phyloP scores from a whole-genome alignment of 2,797 vertebrate species.

The Amblyraja radiata region DNA sequence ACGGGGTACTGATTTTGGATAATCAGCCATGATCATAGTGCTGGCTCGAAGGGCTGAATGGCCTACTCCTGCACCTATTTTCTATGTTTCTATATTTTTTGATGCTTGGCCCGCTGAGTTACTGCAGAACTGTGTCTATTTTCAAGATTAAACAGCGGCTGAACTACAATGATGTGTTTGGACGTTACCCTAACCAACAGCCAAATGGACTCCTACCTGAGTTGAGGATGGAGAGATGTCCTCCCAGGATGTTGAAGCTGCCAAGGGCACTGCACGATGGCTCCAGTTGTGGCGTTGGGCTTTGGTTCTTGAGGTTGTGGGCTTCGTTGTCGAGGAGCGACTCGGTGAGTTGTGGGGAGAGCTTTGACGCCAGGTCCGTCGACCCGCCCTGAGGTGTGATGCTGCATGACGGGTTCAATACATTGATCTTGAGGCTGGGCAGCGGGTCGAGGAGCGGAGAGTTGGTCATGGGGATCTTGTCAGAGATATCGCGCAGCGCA shows the following conservation, averaged over 20 bases:
- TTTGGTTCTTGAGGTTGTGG: slow-evolving; percentile 83
- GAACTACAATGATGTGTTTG: too few relatives aligned
- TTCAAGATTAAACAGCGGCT: too few relatives aligned
- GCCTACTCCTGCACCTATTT: too few relatives aligned
- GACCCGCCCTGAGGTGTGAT: slow-evolving; percentile 90
- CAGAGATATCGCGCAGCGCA: slow-evolving; percentile 86
- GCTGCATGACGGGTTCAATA: slow-evolving; percentile 83
- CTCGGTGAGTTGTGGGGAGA: slow-evolving; percentile 85
- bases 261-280: slow-evolving; percentile 85
- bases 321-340: slow-evolving; percentile 84
- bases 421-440: slow-evolving; percentile 95
- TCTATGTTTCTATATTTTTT: too few relatives aligned
- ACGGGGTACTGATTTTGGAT: too few relatives aligned
- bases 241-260: slow-evolving; percentile 90
- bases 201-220: slow-evolving; percentile 68
- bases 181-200: too few relatives aligned
- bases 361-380: slow-evolving; percentile 80
- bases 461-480: slow-evolving; percentile 98
- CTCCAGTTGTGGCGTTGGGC: slow-evolving; percentile 79
- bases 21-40: too few relatives aligned
- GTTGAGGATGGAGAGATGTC: slow-evolving; percentile 88
- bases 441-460: slow-evolving; percentile 90
- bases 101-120: too few relatives aligned
- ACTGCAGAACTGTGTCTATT: too few relatives aligned
- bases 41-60: too few relatives aligned